Percentiles rank a stretch among this genome's conserved stretches.
Evolutionary conservation across 2,888 invertebrate species (phyloP).

Genomic region (Aricia artaxerxes): DNA sequence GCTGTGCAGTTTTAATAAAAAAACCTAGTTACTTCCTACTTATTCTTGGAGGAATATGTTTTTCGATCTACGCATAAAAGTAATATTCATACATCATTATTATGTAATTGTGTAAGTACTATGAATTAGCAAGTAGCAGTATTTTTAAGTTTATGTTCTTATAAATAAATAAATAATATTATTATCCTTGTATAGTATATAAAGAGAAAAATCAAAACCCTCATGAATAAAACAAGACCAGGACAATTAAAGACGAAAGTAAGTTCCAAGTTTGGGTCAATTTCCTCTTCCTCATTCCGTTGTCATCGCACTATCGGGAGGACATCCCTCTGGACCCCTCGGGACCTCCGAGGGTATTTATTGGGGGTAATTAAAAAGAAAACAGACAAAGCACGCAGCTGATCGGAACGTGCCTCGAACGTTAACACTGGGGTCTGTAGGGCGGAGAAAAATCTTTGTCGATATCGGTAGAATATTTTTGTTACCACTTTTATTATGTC

Average conservation of each 20-base stretch:
- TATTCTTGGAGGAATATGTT: no score
- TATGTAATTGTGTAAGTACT: no score
- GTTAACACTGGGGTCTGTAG: conserved; percentile 50
- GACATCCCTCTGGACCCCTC: not conserved
- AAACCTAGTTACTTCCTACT: no score
- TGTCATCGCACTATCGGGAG: conserved; percentile 5
- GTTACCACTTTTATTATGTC: no score
- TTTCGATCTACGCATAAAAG: no score
- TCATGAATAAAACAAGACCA: not conserved
- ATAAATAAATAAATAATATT: no score
- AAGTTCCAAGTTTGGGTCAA: not conserved
- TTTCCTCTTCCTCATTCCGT: not conserved
- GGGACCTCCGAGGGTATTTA: conserved; percentile 61
- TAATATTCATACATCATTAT: no score
- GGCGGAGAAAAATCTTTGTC: conserved; percentile 39
- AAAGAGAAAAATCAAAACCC: not conserved
- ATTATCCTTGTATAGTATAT: no score
- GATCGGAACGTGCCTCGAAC: conserved; percentile 68
- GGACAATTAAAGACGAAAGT: not conserved
- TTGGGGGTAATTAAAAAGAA: conserved; percentile 76
- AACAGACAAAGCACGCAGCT: conserved; percentile 74
- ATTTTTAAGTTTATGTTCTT: no score
- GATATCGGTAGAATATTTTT: not conserved
- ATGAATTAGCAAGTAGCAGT: no score
- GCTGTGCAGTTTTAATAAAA: no score